These are phyloP conservation scores for Cantharis rustica DNA, from an alignment of 2,888 invertebrate species.

Conservation along the genomic window DNA sequence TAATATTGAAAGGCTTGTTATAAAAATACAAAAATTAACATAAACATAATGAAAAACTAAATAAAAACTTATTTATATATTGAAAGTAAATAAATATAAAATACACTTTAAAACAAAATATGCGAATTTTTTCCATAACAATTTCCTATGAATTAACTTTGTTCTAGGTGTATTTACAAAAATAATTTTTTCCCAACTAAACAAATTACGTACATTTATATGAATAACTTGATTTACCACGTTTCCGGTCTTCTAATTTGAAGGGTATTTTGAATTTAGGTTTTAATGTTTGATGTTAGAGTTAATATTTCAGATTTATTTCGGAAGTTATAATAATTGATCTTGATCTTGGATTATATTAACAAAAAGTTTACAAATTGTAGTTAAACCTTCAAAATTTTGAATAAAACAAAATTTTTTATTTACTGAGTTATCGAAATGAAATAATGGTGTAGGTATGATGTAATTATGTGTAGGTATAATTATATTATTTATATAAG, in stretches of 20 bases:
- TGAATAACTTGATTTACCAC: neutral
- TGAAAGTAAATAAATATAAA: neutral
- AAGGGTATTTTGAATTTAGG: neutral
- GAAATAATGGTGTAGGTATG: too few relatives aligned
- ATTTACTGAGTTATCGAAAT: too few relatives aligned
- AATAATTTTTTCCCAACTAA: neutral
- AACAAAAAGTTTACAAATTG: neutral
- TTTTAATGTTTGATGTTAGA: neutral
- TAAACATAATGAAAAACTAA: neutral
- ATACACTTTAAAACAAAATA: neutral
- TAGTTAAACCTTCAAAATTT: too few relatives aligned
- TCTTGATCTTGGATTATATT: neutral
- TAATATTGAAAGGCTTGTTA: conserved; percentile 2
- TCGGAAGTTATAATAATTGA: neutral
- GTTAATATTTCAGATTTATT: neutral
- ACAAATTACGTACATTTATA: neutral
- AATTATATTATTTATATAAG: too few relatives aligned
- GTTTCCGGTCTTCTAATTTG: neutral
- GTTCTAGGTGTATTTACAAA: neutral
- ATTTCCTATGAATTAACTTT: neutral
- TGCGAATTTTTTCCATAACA: neutral
- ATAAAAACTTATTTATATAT: neutral
- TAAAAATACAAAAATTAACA: neutral
- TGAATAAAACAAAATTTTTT: too few relatives aligned
- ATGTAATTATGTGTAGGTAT: too few relatives aligned